Conservation (phyloP, 2,888 invertebrate genomes). For the Aquatica leii region DNA sequence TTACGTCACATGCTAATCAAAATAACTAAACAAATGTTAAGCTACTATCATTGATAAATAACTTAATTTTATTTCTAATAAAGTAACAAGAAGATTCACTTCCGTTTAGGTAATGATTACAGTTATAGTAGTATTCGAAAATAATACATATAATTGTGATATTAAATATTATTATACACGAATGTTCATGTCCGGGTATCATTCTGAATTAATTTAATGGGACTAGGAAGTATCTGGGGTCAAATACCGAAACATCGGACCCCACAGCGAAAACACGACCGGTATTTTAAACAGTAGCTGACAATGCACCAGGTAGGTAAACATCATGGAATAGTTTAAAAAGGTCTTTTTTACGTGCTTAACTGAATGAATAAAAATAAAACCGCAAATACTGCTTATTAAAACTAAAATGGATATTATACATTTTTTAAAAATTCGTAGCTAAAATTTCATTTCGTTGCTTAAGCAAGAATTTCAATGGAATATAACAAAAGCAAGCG, state of each 20-base stretch:
- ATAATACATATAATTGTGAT: slow-evolving; percentile 34
- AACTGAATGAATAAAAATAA: neutral
- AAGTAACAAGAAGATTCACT: slow-evolving; percentile 18
- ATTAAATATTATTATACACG: slow-evolving; percentile 35
- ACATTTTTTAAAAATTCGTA: no score
- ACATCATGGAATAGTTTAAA: slow-evolving; percentile 29
- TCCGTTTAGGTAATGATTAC: slow-evolving; percentile 31
- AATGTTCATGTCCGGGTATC: slow-evolving; percentile 35
- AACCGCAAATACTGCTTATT: no score
- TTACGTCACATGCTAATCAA: neutral
- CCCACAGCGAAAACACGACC: slow-evolving; percentile 42
- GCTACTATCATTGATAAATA: slow-evolving; percentile 19
- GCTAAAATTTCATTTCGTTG: neutral
- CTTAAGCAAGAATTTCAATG: neutral
- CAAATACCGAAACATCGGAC: slow-evolving; percentile 42
- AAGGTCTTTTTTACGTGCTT: slow-evolving; percentile 3
- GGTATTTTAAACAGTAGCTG: slow-evolving; percentile 44
- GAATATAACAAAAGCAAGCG: slow-evolving; percentile 41
- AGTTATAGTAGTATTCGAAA: slow-evolving; percentile 20
- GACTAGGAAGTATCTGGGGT: slow-evolving; percentile 42
- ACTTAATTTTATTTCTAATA: slow-evolving; percentile 25
- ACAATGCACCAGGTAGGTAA: slow-evolving; percentile 40
- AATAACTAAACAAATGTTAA: slow-evolving; percentile 7
- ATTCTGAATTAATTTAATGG: slow-evolving; percentile 43
- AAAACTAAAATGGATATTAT: no score